Evolutionary conservation across 2,888 invertebrate species (phyloP).

Genomic region (Orthosia cruda): DNA sequence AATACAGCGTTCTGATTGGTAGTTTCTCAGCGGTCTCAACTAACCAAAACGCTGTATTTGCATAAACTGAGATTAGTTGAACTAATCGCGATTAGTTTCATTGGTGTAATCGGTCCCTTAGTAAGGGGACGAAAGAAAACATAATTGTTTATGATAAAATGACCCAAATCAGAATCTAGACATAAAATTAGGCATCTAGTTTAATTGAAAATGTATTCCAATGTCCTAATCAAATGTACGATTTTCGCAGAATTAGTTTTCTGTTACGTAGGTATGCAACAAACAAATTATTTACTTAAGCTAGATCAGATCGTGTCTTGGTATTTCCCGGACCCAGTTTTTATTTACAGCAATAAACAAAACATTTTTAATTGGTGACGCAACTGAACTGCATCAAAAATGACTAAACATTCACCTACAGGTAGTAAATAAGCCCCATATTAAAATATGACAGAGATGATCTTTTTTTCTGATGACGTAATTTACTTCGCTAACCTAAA

Average conservation of each 20-base stretch:
- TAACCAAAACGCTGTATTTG: too few species aligned
- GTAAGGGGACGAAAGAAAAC: too few species aligned
- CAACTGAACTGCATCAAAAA: too few species aligned
- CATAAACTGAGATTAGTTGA: too few species aligned
- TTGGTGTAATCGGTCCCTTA: too few species aligned
- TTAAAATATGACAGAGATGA: constrained; percentile 2
- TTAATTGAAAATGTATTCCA: neutral
- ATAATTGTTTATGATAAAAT: neutral
- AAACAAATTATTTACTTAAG: neutral
- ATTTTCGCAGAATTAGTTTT: constrained; percentile 1
- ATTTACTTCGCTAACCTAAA: constrained; percentile 13
- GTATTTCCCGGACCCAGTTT: neutral
- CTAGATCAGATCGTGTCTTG: neutral
- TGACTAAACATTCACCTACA: too few species aligned
- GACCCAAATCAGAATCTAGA: neutral
- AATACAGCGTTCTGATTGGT: too few species aligned
- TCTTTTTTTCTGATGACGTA: constrained; percentile 3
- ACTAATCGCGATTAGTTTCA: too few species aligned
- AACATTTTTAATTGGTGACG: too few species aligned
- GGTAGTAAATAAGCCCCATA: neutral
- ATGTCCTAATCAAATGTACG: constrained; percentile 1
- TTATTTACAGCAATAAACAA: neutral
- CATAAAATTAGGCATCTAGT: neutral
- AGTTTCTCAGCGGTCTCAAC: too few species aligned
- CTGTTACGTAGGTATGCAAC: neutral